Percentiles rank a stretch among this genome's conserved stretches.
Evolutionary conservation across 2,797 vertebrate species (phyloP).

Genomic region (Arrhamphus sclerolepis): DNA sequence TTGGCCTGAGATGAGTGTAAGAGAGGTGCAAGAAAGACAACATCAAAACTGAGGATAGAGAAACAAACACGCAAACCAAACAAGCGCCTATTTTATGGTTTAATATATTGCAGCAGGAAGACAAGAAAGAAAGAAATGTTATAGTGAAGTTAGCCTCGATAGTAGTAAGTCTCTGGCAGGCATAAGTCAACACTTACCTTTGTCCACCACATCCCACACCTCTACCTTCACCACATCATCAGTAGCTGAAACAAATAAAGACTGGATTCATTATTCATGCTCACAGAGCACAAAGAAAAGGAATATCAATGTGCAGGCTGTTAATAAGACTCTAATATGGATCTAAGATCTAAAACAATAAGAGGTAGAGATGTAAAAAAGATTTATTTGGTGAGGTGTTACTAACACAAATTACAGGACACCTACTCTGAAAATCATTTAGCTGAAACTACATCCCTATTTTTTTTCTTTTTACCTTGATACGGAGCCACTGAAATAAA

Average conservation of each 20-base stretch:
- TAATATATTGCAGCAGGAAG: conserved; percentile 22
- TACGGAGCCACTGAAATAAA: conserved; percentile 77
- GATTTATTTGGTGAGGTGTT: not conserved
- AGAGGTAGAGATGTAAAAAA: not conserved
- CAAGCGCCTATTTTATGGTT: conserved; percentile 20
- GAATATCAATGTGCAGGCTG: not conserved
- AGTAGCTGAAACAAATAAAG: conserved; percentile 83
- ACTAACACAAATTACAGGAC: conserved; percentile 2
- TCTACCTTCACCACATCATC: conserved; percentile 98
- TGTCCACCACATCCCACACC: conserved; percentile 99
- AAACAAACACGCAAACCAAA: conserved; percentile 28
- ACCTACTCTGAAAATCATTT: conserved; percentile 29
- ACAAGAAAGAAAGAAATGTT: conserved; percentile 13
- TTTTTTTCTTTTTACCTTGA: conserved; percentile 71
- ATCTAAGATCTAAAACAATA: conserved; percentile 18
- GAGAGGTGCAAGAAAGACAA: conserved; percentile 68
- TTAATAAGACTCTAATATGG: conserved; percentile 15
- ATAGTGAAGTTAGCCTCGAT: conserved; percentile 2
- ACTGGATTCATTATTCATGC: conserved; percentile 11
- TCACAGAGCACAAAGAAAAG: not conserved
- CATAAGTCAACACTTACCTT: conserved; percentile 85
- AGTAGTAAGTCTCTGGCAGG: conserved; percentile 5
- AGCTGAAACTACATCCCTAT: conserved; percentile 38
- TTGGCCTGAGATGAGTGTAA: conserved; percentile 83
- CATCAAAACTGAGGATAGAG: conserved; percentile 66